These are phyloP conservation scores for Tetragonula carbonaria DNA, from an alignment of 2,888 invertebrate species.

Conservation along the genomic window DNA sequence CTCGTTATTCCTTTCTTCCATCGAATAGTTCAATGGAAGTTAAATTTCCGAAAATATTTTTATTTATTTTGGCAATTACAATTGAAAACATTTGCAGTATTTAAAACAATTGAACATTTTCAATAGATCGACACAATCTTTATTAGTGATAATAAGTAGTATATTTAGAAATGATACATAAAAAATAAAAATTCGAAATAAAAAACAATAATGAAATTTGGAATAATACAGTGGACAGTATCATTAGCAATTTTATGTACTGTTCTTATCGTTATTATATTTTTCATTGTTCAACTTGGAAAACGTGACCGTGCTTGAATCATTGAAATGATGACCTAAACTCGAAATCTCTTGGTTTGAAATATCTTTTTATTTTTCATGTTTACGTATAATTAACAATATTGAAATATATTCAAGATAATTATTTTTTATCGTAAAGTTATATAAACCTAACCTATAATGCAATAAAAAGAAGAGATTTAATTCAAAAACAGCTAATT, in stretches of 20 bases:
- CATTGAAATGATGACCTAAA: not conserved
- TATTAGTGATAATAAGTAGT: not conserved
- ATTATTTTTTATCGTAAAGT: not conserved
- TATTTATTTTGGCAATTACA: not conserved
- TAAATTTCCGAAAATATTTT: not conserved
- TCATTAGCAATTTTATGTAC: slow-evolving; percentile 48
- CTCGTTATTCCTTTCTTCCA: no score
- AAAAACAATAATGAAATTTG: not conserved
- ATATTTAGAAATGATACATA: no score
- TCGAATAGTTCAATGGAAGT: not conserved
- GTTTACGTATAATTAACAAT: not conserved
- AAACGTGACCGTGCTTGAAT: slow-evolving; percentile 13
- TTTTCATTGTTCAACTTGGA: slow-evolving; percentile 47
- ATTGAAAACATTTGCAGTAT: slow-evolving; percentile 16
- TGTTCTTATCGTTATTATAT: slow-evolving; percentile 48
- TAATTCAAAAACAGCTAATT: not conserved
- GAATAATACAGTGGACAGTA: slow-evolving; percentile 54
- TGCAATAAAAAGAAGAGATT: no score
- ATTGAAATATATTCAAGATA: not conserved
- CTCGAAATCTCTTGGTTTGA: not conserved
- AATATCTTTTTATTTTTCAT: not conserved
- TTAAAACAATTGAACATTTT: slow-evolving; percentile 22
- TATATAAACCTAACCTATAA: not conserved
- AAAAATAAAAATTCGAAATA: not conserved
- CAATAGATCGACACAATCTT: not conserved